phyloP scores from a whole-genome alignment of 1,140 invertebrate genomes.

The Octopus bimaculoides region DNA sequence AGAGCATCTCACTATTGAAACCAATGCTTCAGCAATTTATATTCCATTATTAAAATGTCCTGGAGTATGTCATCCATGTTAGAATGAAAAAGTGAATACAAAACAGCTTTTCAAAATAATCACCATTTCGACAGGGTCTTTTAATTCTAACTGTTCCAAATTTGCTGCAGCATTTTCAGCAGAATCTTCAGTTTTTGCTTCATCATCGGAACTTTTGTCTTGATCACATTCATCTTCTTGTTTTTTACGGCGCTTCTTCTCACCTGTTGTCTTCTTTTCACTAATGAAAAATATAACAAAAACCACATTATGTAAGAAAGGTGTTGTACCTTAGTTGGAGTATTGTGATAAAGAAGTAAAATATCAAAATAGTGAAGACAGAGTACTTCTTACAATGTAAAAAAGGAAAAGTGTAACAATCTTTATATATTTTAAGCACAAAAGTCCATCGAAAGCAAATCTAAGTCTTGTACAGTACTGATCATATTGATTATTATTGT shows the following conservation, averaged over 20 bases:
- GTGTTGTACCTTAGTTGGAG: neutral
- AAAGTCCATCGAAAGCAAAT: too few relatives aligned
- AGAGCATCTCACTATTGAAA: too few relatives aligned
- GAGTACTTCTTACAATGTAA: too few relatives aligned
- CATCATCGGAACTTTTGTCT: constrained; percentile 38
- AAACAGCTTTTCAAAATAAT: constrained; percentile 13
- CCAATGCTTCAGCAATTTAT: too few relatives aligned
- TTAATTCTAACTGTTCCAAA: constrained; percentile 28
- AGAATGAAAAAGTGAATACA: neutral
- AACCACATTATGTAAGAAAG: neutral
- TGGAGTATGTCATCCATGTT: too few relatives aligned
- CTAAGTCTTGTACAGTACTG: neutral
- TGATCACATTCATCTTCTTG: constrained; percentile 42
- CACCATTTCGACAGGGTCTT: constrained; percentile 5
- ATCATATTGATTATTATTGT: constrained; percentile 15
- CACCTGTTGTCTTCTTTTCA: constrained; percentile 18
- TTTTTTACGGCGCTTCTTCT: constrained; percentile 36
- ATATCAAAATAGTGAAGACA: too few relatives aligned
- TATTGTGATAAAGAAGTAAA: constrained; percentile 1
- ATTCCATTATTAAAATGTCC: too few relatives aligned
- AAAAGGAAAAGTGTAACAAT: too few relatives aligned
- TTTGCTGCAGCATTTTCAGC: constrained; percentile 24
- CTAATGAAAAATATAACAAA: neutral
- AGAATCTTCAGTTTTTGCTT: constrained; percentile 37
- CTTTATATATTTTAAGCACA: too few relatives aligned